Percentiles rank a stretch among this genome's conserved stretches.
These are phyloP conservation scores for Tarsius wallacei DNA, from an alignment of 2,797 vertebrate species.

Conservation along the genomic window DNA sequence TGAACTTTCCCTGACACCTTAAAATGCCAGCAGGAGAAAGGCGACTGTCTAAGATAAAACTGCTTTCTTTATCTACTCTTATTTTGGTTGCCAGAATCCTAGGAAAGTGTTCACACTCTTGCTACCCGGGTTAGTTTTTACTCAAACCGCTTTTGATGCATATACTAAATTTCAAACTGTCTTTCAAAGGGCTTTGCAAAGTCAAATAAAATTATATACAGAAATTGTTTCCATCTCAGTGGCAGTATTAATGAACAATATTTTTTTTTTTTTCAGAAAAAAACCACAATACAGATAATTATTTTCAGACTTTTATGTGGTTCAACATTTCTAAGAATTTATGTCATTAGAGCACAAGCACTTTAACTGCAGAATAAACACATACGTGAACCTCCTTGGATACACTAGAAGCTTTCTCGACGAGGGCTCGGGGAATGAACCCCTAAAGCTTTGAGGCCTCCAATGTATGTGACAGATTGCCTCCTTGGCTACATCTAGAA, in stretches of 20 bases:
- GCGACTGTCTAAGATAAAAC: background rate
- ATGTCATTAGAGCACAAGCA: conserved; percentile 29
- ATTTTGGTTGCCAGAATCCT: conserved; percentile 45
- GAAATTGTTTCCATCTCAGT: conserved; percentile 34
- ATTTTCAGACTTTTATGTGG: conserved; percentile 40
- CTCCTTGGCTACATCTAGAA: background rate
- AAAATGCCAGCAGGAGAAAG: background rate
- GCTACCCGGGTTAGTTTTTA: conserved; percentile 27
- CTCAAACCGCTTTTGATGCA: background rate
- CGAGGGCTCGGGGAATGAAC: background rate
- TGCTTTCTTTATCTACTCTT: conserved; percentile 20
- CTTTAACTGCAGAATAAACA: conserved; percentile 47
- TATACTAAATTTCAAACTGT: background rate
- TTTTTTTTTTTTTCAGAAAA: background rate
- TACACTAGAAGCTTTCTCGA: background rate
- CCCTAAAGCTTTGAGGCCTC: background rate
- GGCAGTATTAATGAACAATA: background rate
- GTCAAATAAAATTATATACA: background rate
- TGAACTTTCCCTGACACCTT: background rate
- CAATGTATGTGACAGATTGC: background rate
- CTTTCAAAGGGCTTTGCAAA: conserved; percentile 50
- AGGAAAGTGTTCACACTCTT: background rate
- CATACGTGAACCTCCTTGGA: conserved; percentile 13
- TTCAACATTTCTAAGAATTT: conserved; percentile 42
- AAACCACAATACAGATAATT: conserved; percentile 7